Base-by-base conservation (phyloP, 35 echinoderm and acorn worm genomes). In the Ophiothrix spiculata region DNA sequence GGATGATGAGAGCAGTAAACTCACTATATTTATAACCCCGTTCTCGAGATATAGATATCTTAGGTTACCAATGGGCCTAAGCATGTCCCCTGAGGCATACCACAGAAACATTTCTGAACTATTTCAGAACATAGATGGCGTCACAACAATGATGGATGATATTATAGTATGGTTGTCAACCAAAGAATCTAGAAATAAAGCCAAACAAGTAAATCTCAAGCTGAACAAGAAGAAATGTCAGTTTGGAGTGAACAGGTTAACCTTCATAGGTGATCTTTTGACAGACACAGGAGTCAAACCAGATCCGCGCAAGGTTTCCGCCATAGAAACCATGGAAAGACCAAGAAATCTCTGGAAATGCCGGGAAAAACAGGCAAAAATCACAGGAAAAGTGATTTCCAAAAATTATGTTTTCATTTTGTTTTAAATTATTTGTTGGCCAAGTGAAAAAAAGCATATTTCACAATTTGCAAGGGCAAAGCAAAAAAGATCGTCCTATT, bases 71-170 rank as follows among this genome's bases (percentile, higher is more conserved):
- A 78, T 90, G 28, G 88, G 82, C 4, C 42, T 90, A 12, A 37
- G n/a, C 23, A 77, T 74, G 36, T 81, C 88, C 15, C 90, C 90
- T 39, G 83, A 91, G 33, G 90, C 80, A 16, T 92, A 82, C 49
- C 84, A 92, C 16, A 54, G 56, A 13, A 81, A 37, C 10, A 75
- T 92, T 31, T 64, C 74, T 32, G 33, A 81, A 78, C 63, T 82
- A 0, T 91, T 91, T 77, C 84, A 87, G 23, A 39, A 56, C 15
- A 82, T 91, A 28, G 49, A 77, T 38, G 77, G 90, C 31, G 84
- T 91, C 1, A 79, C 80, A 34, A 91, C 90, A 14, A 81, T 77
- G 12, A 91, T 86, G 78, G 90, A 82, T 54, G 84, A 91, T 35
- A 86, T 91, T 34, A 81, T 86, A 32, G 34, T 91, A 0, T 86